These are phyloP conservation scores for Semicossyphus pulcher DNA, from an alignment of 2,113 vertebrate species.

Conservation along the genomic window DNA sequence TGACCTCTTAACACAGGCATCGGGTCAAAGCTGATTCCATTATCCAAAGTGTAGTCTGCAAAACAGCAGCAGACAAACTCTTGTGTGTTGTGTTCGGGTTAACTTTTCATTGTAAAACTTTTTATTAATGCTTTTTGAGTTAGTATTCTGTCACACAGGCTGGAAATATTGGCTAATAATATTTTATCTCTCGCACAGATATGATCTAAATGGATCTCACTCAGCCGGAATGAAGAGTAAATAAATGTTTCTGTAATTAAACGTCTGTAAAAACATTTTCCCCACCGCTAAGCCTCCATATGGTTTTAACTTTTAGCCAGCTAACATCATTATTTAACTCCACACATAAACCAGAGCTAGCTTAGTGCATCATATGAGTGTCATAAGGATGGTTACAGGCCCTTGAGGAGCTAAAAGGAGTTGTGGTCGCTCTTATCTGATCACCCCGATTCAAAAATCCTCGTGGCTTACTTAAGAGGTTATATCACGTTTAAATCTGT, in stretches of 20 bases:
- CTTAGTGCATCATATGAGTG: constrained; percentile 42
- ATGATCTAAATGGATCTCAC: constrained; percentile 48
- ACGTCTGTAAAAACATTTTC: neutral
- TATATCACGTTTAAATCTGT: constrained; percentile 7
- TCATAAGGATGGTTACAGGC: constrained; percentile 36
- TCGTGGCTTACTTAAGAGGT: constrained; percentile 13
- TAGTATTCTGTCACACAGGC: neutral
- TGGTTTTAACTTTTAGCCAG: neutral
- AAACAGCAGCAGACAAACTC: neutral
- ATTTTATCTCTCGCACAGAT: constrained; percentile 29
- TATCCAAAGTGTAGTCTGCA: neutral
- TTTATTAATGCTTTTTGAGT: neutral
- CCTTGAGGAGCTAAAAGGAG: constrained; percentile 34
- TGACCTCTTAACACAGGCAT: neutral
- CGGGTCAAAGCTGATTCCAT: neutral
- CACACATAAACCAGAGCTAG: neutral
- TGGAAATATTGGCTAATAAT: neutral
- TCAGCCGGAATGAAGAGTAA: constrained; percentile 8
- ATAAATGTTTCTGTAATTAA: constrained; percentile 14
- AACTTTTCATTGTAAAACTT: neutral
- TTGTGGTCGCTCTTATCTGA: constrained; percentile 41
- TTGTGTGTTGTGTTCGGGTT: neutral
- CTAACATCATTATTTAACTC: neutral
- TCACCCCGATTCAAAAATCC: constrained; percentile 3
- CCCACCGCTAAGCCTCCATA: neutral